These are phyloP conservation scores for Mesoclemmys tuberculata DNA, from an alignment of 2,113 vertebrate genomes.

Conservation along the genomic window DNA sequence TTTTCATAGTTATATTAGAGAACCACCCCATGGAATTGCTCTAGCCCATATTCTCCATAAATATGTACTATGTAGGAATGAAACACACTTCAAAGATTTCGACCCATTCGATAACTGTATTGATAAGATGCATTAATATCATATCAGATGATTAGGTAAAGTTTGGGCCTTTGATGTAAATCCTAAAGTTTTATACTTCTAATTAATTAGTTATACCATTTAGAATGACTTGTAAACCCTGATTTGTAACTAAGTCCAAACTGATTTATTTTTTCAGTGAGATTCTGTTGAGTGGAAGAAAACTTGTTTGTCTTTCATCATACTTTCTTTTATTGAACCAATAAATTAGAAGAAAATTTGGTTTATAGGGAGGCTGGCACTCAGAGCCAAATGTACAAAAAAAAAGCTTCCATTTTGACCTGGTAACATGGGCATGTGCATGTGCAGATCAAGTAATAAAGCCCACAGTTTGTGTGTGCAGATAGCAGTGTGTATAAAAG, in stretches of 20 bases:
- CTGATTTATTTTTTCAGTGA: background rate
- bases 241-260: background rate
- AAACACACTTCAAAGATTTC: background rate
- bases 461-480: background rate
- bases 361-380: background rate
- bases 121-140: background rate
- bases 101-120: background rate
- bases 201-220: background rate
- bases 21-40: constrained; percentile 14
- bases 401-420: background rate
- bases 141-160: background rate
- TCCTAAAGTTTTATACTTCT: background rate
- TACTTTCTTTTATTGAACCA: background rate
- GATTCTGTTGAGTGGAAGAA: background rate
- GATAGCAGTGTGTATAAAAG: background rate
- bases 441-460: background rate
- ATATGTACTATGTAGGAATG: background rate
- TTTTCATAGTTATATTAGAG: background rate
- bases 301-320: too few relatives aligned
- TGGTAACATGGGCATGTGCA: background rate
- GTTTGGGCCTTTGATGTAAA: background rate
- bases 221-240: background rate
- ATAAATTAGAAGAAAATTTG: background rate
- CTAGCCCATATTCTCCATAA: background rate
- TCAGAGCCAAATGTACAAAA: background rate